phyloP scores from a whole-genome alignment of 2,797 vertebrate species.

The Gambusia yucatana region DNA sequence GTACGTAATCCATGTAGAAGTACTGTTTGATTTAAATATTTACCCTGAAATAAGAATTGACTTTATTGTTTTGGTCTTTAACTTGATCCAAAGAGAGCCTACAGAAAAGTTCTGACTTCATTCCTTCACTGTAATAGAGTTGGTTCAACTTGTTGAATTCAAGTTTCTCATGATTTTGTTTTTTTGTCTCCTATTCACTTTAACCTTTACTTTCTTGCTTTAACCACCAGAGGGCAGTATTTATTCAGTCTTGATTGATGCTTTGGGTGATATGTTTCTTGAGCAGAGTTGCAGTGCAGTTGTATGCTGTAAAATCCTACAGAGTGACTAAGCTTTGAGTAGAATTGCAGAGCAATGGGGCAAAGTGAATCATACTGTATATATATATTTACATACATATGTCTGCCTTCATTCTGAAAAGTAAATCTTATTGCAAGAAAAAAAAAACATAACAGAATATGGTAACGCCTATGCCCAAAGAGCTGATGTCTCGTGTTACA shows the following conservation, averaged over 20 bases:
- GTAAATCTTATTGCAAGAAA: background rate
- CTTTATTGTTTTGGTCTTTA: background rate
- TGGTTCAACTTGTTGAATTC: background rate
- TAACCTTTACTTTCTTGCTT: background rate
- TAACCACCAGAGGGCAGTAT: constrained; percentile 76
- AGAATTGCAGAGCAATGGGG: background rate
- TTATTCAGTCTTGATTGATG: constrained; percentile 53
- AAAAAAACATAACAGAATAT: background rate
- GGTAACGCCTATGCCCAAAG: constrained; percentile 6
- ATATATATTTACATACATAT: background rate
- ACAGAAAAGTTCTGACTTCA: background rate
- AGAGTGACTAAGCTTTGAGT: background rate
- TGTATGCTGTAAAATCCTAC: constrained; percentile 1
- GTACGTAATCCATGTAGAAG: background rate
- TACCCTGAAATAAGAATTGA: background rate
- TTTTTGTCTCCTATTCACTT: too few relatives aligned
- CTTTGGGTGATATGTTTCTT: background rate
- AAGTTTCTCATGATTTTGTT: too few relatives aligned
- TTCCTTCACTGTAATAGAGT: background rate
- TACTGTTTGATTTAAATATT: background rate
- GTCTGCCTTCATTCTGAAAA: background rate
- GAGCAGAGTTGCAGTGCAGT: background rate
- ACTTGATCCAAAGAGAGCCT: background rate
- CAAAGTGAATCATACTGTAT: background rate
- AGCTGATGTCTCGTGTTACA: constrained; percentile 32